Base-by-base conservation (phyloP, 2,888 invertebrate genomes). In the Eledona agricola region DNA sequence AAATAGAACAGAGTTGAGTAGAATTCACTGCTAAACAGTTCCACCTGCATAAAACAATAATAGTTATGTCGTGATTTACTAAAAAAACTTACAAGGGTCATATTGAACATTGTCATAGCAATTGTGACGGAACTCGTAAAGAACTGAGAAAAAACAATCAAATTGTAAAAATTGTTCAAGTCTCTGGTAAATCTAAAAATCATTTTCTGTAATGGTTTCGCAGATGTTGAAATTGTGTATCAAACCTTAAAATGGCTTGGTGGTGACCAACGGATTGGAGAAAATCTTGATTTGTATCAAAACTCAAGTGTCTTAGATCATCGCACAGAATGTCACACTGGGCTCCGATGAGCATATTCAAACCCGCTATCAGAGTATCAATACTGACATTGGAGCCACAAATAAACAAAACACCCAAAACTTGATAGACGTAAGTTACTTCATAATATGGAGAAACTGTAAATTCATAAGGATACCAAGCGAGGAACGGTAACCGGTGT, bases 251-350 rank as follows among this genome's bases (percentile, higher is more conserved):
- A 29, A 29, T 32, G 6, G 15, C 4, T 16, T 32, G 11, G 9
- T 32, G 32, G 10, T 32, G 32, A 1, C 10, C 17, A 4, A 32
- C 13, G 9, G 17, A 32, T 9, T 7, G 4, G 3, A 4, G 7
- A 3, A 32, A 7, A 9, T n/a, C 10, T 6, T 4, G 9, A 4
- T 29, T 29, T 6, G 4, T 13, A 13, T 1, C 12, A 16, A 17
- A 17, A n/a, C 7, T 16, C n/a, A 32, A 16, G 1, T 12, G 11
- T 17, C 7, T 7, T 4, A 32, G 7, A n/a, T 32, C 17, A 16
- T 32, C 32, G 7, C 32, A 32, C 17, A 32, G 7, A 17, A 32
- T 17, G 9, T 32, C 32, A 4, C 11, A 32, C 32, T 32, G 32
- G 3, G 32, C 13, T 12, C 17, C 32, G n/a, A 12, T 10, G 17